A percentile compares a stretch with the other conserved stretches of the same genome.
Evolutionary conservation across 2,888 invertebrate species (phyloP).

Genomic region (Epinotia ramella): DNA sequence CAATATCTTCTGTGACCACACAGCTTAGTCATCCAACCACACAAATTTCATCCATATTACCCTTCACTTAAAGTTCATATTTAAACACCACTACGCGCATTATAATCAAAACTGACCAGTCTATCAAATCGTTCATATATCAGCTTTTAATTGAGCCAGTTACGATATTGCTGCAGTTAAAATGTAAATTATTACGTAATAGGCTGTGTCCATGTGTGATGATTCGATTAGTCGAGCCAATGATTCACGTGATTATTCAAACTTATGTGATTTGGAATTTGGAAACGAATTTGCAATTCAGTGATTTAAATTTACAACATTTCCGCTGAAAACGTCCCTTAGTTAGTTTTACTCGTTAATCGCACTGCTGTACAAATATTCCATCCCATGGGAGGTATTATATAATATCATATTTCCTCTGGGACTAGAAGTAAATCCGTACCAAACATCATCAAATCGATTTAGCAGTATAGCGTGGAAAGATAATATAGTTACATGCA

Average conservation of each 20-base stretch:
- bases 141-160: conserved; percentile 42
- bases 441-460: no score
- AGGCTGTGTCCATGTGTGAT: background rate
- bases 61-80: conserved; percentile 52
- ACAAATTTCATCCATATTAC: background rate
- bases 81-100: conserved; percentile 45
- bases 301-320: conserved; percentile 18
- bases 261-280: conserved; percentile 38
- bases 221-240: conserved; percentile 31
- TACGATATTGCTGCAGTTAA: conserved; percentile 26
- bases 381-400: no score
- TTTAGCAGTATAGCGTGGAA: no score
- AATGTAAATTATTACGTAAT: conserved; percentile 30
- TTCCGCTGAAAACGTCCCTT: background rate
- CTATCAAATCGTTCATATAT: conserved; percentile 41
- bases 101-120: conserved; percentile 33
- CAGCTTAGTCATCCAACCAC: background rate
- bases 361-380: no score
- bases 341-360: background rate
- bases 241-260: conserved; percentile 38
- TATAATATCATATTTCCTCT: no score
- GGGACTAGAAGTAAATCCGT: no score
- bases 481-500: no score
- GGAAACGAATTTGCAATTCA: conserved; percentile 28
- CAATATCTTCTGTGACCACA: conserved; percentile 10